A percentile compares a stretch with the other conserved stretches of the same genome.
Evolutionary conservation across 1,140 invertebrate species (phyloP).

Genomic region (Sycophaga agraensis): DNA sequence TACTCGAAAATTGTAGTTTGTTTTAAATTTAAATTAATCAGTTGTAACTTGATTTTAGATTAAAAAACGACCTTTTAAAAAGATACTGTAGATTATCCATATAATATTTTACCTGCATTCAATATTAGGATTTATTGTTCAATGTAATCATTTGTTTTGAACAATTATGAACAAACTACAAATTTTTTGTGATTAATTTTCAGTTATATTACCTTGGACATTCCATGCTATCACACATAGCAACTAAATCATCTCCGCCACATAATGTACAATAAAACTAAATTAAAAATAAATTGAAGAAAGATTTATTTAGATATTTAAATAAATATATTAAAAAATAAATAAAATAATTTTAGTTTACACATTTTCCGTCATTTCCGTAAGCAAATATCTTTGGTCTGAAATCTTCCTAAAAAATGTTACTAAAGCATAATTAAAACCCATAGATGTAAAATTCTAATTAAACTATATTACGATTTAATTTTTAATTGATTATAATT

Average conservation of each 20-base stretch:
- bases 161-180: too few species aligned
- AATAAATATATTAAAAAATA: background rate
- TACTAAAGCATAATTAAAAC: too few species aligned
- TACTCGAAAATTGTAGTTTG: too few species aligned
- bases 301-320: background rate
- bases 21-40: too few species aligned
- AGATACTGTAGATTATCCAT: too few species aligned
- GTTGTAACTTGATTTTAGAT: too few species aligned
- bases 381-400: slow-evolving; percentile 47
- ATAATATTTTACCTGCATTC: too few species aligned
- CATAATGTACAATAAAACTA: slow-evolving; percentile 49
- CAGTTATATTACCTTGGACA: slow-evolving; percentile 48
- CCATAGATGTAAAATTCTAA: too few species aligned
- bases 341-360: slow-evolving; percentile 33
- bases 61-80: too few species aligned
- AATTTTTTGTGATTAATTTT: too few species aligned
- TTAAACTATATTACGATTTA: background rate
- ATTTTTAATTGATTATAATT: background rate
- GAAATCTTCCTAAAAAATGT: slow-evolving; percentile 38
- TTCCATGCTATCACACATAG: slow-evolving; percentile 43
- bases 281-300: slow-evolving; percentile 1
- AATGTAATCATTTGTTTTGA: too few species aligned
- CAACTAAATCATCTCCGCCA: slow-evolving; percentile 38
- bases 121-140: too few species aligned
- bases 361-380: slow-evolving; percentile 48